Evolutionary conservation across 2,113 vertebrate species (phyloP).

Genomic region (Melanocharis versteri): DNA sequence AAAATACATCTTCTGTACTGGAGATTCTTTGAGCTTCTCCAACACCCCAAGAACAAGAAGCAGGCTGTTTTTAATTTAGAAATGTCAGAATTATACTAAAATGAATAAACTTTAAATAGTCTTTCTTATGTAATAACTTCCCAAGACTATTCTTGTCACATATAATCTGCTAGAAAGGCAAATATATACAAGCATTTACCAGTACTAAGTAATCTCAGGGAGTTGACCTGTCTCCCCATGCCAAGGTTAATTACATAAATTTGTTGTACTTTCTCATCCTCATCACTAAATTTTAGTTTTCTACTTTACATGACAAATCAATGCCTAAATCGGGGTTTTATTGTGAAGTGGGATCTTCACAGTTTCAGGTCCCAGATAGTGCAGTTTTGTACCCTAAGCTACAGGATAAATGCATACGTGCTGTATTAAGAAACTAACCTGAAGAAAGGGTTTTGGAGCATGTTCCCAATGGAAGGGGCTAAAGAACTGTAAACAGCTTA

Average conservation of each 20-base stretch:
- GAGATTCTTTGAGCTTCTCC: neutral
- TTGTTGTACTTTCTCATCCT: neutral
- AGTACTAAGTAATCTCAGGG: neutral
- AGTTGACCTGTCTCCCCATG: neutral
- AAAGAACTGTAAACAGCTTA: neutral
- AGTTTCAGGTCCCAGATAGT: neutral
- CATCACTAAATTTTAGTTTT: neutral
- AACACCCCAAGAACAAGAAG: neutral
- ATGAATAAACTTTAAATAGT: slow-evolving; percentile 27
- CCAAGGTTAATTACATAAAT: neutral
- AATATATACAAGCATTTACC: neutral
- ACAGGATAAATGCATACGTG: neutral
- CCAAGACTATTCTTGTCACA: slow-evolving; percentile 21
- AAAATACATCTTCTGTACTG: neutral
- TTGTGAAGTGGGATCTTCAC: neutral
- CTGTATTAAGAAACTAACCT: neutral
- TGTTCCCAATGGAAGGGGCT: neutral
- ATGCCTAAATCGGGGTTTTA: neutral
- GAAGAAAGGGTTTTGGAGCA: neutral
- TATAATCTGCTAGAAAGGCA: neutral
- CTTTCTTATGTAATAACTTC: slow-evolving; percentile 12
- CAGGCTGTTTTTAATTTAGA: neutral
- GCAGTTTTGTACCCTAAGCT: neutral
- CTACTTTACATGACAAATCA: neutral
- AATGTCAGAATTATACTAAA: slow-evolving; percentile 18